These are phyloP conservation scores for Mythimna lalbum DNA, from an alignment of 2,888 invertebrate genomes.

Conservation along the genomic window DNA sequence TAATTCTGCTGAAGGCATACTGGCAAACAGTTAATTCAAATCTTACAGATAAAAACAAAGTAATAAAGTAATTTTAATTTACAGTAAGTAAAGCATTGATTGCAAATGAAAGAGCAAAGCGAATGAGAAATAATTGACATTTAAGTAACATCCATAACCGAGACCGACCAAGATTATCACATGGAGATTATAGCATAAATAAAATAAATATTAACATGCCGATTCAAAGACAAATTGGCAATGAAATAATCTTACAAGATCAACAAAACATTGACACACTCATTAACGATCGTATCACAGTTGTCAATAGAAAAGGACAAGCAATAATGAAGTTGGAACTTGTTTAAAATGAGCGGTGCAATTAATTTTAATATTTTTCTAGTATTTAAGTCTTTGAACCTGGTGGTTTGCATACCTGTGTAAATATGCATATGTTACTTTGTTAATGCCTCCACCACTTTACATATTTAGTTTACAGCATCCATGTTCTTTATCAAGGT, in stretches of 20 bases:
- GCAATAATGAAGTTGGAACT: conserved; percentile 52
- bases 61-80: conserved; percentile 48
- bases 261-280: conserved; percentile 60
- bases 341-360: conserved; percentile 53
- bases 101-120: conserved; percentile 45
- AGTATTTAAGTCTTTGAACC: conserved; percentile 57
- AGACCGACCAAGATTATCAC: conserved; percentile 46
- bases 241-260: conserved; percentile 58
- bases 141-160: conserved; percentile 46
- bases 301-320: conserved; percentile 49
- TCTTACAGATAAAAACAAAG: conserved; percentile 32
- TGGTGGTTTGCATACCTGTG: conserved; percentile 56
- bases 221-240: conserved; percentile 55
- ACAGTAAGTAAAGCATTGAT: conserved; percentile 46
- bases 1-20: conserved; percentile 25
- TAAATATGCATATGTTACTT: conserved; percentile 61
- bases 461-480: conserved; percentile 73
- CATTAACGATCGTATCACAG: conserved; percentile 56
- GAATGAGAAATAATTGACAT: conserved; percentile 56
- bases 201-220: conserved; percentile 50
- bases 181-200: conserved; percentile 47
- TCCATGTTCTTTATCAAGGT: conserved; percentile 73
- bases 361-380: conserved; percentile 65
- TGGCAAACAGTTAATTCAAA: conserved; percentile 25
- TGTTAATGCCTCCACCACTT: conserved; percentile 71